Conservation (phyloP, 64 coral and sea anemone genomes). For the Acropora yongei region DNA sequence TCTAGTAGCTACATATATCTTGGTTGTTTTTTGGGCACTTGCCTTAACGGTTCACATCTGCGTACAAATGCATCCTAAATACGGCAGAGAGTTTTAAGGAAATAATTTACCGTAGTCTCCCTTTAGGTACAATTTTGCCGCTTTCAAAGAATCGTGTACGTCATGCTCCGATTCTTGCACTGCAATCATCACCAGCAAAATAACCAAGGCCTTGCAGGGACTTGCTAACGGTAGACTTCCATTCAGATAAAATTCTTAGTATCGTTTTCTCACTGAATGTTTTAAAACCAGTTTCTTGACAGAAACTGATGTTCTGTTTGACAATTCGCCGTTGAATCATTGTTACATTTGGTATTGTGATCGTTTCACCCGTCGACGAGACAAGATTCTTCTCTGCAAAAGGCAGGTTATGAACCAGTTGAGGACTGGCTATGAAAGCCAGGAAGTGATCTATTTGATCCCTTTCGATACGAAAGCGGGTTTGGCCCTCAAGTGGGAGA, state of each 20-base stretch:
- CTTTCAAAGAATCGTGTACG: neutral
- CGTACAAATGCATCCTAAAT: neutral
- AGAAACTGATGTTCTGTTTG: neutral
- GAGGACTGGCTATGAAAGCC: neutral
- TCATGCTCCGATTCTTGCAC: neutral
- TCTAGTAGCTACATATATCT: neutral
- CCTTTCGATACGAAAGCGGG: neutral
- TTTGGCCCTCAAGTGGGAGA: neutral
- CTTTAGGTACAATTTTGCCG: slow-evolving; percentile 6
- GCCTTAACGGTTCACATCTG: neutral
- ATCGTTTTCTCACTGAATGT: slow-evolving; percentile 4
- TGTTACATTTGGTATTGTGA: neutral
- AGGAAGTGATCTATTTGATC: neutral
- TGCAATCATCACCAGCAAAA: neutral
- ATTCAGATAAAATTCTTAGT: neutral
- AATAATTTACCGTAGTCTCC: neutral
- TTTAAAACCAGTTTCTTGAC: neutral
- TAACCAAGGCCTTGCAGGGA: neutral
- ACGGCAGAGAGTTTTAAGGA: neutral
- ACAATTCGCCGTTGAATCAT: neutral
- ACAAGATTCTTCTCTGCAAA: neutral
- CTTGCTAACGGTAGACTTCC: neutral
- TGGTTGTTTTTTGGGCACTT: neutral
- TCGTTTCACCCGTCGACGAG: neutral
- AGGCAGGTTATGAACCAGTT: neutral